Conservation (phyloP, 2,888 invertebrate genomes). For the Stenolophus ochropezus region DNA sequence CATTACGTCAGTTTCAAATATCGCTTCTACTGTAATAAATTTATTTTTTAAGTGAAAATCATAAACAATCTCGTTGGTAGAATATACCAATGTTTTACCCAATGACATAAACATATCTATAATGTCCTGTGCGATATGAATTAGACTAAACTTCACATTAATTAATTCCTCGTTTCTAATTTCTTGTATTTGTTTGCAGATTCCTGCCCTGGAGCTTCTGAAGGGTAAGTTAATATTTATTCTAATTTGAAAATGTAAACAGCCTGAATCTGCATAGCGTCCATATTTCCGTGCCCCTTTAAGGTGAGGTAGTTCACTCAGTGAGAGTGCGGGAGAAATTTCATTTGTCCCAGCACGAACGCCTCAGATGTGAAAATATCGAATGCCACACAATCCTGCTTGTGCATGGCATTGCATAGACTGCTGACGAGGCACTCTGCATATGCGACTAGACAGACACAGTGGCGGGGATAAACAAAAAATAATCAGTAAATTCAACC, state of each 20-base stretch:
- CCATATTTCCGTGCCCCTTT: neutral
- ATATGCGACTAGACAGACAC: neutral
- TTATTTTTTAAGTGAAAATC: too few species aligned
- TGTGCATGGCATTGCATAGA: slow-evolving; percentile 18
- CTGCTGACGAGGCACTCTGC: slow-evolving; percentile 1
- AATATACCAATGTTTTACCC: too few species aligned
- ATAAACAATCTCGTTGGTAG: too few species aligned
- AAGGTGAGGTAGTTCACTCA: slow-evolving; percentile 35
- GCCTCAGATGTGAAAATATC: slow-evolving; percentile 12
- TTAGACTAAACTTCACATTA: too few species aligned
- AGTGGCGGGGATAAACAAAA: neutral
- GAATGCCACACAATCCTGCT: slow-evolving; percentile 7
- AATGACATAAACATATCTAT: too few species aligned
- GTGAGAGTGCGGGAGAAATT: slow-evolving; percentile 39
- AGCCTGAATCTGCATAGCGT: neutral
- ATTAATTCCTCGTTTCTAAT: too few species aligned
- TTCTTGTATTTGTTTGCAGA: too few species aligned
- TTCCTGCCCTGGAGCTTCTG: too few species aligned
- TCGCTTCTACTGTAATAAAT: too few species aligned
- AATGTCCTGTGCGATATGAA: too few species aligned
- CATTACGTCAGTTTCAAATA: too few species aligned
- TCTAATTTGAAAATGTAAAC: neutral
- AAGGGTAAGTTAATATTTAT: neutral
- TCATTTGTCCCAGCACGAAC: slow-evolving; percentile 11
- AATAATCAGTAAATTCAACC: neutral